Conservation (phyloP, 1,140 invertebrate genomes). For the Archegozetes longisetosus region DNA sequence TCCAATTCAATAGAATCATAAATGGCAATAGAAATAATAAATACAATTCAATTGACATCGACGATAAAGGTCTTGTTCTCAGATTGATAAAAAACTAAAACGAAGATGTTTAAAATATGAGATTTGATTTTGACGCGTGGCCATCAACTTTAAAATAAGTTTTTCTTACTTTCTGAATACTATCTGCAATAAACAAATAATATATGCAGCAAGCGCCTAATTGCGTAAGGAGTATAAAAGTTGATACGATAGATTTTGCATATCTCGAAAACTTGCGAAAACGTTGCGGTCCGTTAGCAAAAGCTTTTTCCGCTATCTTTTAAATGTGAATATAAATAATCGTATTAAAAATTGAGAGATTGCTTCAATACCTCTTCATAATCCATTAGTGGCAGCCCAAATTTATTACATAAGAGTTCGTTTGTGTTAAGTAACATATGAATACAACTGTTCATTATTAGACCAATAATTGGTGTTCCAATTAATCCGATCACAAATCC, state of each 20-base stretch:
- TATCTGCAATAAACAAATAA: conserved; percentile 81
- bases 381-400: conserved; percentile 32
- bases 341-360: conserved; percentile 33
- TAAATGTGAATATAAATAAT: not conserved
- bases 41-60: conserved; percentile 15
- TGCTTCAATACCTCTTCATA: conserved; percentile 60
- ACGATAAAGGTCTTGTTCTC: not conserved
- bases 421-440: conserved; percentile 51
- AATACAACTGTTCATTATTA: conserved; percentile 70
- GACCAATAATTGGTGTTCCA: conserved; percentile 54
- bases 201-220: conserved; percentile 92
- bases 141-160: too few relatives aligned
- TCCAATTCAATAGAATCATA: conserved; percentile 51
- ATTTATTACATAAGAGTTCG: conserved; percentile 1
- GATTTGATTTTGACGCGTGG: conserved; percentile 27
- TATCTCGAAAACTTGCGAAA: conserved; percentile 33
- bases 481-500: conserved; percentile 52
- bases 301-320: conserved; percentile 31
- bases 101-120: conserved; percentile 17
- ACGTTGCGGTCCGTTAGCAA: conserved; percentile 46
- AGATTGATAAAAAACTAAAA: conserved; percentile 36
- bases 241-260: not conserved
- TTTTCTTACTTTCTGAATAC: conserved; percentile 33
- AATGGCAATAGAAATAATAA: conserved; percentile 52
- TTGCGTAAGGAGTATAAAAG: conserved; percentile 63